A percentile compares a stretch with the other conserved stretches of the same genome.
These are phyloP conservation scores for Reinhardtius hippoglossoides DNA, from an alignment of 2,113 vertebrate genomes.

Conservation along the genomic window DNA sequence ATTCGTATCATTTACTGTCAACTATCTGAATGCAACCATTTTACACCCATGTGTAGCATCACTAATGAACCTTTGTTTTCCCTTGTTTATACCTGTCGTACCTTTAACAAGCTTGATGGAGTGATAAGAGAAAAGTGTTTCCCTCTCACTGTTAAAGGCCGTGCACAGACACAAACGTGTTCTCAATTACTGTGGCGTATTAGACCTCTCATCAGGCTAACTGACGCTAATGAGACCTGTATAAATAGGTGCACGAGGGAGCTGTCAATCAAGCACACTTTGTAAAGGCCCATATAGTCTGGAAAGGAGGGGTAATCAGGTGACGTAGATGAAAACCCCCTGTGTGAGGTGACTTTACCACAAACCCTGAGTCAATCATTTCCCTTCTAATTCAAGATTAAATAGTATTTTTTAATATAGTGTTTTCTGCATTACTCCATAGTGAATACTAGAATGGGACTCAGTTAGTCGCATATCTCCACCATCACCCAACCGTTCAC, in stretches of 20 bases:
- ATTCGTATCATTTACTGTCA: not conserved
- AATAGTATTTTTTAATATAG: not conserved
- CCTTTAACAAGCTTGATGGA: conserved; percentile 22
- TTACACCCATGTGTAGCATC: not conserved
- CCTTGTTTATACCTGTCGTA: not conserved
- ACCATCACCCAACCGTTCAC: no score
- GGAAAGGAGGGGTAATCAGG: not conserved
- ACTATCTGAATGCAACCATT: not conserved
- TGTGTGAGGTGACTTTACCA: not conserved
- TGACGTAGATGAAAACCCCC: not conserved
- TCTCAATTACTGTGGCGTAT: conserved; percentile 8
- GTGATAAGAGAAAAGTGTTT: not conserved
- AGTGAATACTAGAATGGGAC: no score
- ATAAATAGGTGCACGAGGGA: not conserved
- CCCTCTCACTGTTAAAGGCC: not conserved
- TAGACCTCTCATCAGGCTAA: not conserved
- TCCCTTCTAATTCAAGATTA: no score
- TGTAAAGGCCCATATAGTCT: not conserved
- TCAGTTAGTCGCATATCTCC: no score
- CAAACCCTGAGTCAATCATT: not conserved
- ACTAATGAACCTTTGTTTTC: conserved; percentile 5
- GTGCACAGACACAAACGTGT: not conserved
- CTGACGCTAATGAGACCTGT: not conserved
- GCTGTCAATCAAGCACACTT: not conserved
- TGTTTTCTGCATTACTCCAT: conserved; percentile 1